Evolutionary conservation across 2,888 invertebrate genomes (phyloP).

Genomic region (Cosmopolites sordidus): DNA sequence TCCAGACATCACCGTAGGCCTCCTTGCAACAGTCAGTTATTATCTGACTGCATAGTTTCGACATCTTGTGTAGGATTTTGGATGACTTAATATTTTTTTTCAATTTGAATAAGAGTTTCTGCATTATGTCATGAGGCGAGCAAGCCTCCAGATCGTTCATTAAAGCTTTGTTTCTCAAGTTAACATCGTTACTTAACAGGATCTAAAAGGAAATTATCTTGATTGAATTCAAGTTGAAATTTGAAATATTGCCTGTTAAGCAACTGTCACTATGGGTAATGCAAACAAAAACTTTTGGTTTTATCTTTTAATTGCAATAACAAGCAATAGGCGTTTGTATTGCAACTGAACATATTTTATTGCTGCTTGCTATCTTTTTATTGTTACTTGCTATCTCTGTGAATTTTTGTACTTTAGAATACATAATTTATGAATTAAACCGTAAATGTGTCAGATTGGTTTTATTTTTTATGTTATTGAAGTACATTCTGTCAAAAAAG

Average conservation of each 20-base stretch:
- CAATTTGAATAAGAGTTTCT: slow-evolving; percentile 28
- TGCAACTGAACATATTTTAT: too few relatives aligned
- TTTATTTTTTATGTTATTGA: too few relatives aligned
- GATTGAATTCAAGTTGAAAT: not conserved
- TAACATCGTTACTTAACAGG: slow-evolving; percentile 56
- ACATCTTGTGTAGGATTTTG: slow-evolving; percentile 35
- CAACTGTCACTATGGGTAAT: too few relatives aligned
- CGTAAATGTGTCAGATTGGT: too few relatives aligned
- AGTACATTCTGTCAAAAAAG: too few relatives aligned
- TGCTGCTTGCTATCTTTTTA: too few relatives aligned
- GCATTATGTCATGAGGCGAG: slow-evolving; percentile 35
- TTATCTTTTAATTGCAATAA: too few relatives aligned
- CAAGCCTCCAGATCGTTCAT: slow-evolving; percentile 49
- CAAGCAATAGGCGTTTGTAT: too few relatives aligned
- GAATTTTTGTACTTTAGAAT: too few relatives aligned
- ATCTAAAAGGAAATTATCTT: slow-evolving; percentile 46
- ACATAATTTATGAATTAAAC: too few relatives aligned
- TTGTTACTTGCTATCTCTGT: too few relatives aligned
- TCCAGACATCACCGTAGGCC: slow-evolving; percentile 55
- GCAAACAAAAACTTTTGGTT: too few relatives aligned
- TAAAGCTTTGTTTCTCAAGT: slow-evolving; percentile 55
- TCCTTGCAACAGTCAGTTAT: slow-evolving; percentile 56
- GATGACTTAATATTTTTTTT: slow-evolving; percentile 27
- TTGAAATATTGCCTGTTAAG: not conserved
- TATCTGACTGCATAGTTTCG: slow-evolving; percentile 36